phyloP scores from a whole-genome alignment of 2,113 vertebrate genomes.

The Psittacara wagleri region DNA sequence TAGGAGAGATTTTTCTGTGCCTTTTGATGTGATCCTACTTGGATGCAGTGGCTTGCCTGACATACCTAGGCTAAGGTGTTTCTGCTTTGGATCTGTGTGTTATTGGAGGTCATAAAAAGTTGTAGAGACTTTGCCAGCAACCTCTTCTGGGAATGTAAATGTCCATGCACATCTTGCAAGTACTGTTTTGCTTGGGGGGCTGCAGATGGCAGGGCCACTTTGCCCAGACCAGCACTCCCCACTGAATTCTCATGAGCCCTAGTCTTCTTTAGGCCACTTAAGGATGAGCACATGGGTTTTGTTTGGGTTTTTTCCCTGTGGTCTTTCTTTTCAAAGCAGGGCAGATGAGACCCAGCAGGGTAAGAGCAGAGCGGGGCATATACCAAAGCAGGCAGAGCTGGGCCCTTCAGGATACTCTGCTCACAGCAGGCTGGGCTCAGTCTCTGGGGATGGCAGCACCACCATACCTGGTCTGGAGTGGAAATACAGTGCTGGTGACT shows the following conservation, averaged over 20 bases:
- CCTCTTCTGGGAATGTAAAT: not conserved
- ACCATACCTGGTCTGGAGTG: fast-evolving
- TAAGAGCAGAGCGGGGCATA: not conserved
- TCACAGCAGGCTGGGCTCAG: not conserved
- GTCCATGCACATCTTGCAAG: not conserved
- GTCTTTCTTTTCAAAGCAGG: not conserved
- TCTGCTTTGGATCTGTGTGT: not conserved
- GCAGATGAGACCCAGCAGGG: not conserved
- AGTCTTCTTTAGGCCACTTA: not conserved
- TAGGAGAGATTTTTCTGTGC: not conserved
- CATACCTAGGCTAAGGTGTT: fast-evolving
- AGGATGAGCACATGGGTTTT: not conserved
- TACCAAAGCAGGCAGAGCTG: not conserved
- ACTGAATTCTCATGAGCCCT: not conserved
- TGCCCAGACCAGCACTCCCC: not conserved
- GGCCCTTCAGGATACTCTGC: not conserved
- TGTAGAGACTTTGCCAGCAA: not conserved
- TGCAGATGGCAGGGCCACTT: not conserved
- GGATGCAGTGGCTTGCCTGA: not conserved
- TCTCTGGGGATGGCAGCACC: not conserved
- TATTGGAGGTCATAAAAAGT: not conserved
- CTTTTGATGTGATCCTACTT: not conserved
- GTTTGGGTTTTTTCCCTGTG: not conserved
- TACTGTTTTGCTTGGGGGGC: not conserved
- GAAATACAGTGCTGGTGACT: not conserved